Base-by-base conservation (phyloP, 1,140 invertebrate genomes). In the Dendroctonus ponderosae region DNA sequence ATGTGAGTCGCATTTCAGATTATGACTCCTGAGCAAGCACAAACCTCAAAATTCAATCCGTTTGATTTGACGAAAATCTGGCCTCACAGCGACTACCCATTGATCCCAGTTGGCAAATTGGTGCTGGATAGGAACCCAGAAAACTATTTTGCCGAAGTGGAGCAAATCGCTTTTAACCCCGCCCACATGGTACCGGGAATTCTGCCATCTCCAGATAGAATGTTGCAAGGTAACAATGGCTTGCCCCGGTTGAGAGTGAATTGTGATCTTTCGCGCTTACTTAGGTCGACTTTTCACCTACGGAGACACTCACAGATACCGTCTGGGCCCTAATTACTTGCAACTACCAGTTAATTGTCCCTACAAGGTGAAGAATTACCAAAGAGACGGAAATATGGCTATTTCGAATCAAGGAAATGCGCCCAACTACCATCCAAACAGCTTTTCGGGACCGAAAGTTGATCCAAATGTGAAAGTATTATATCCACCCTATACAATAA, bases 341-440 rank as follows among this genome's bases (percentile, higher is more conserved):
- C 92, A 96, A 76, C 81, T 97, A 41, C 90, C 94, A 9, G 91
- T 97, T 12, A 97, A 97, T 74, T 93, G 92, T 78, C 88, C 94
- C 7, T 91, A 86, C 71, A 81, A 81, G 64, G 82, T 83, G 71
- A 70, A 70, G 37, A 94, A 94, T 77, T 93, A 91, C 72, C 90
- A 93, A 76, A 82, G 92, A 11, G 93, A 95, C 79, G 94, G 93
- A 0, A 79, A 83, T 3, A 87, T 87, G 83, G 77, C 81, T 3
- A 71, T 83, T 50, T 77, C 81, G 56, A 85, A 85, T 72, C 82
- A 87, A 82, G 85, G 79, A 52, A 87, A 86, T 42, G 89, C 90
- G 5, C 94, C 93, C 1, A 94, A 94, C 77, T 96, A 95, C 74
- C 93, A 84, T 79, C 94, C 94, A 0, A 96, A 96, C 79, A 93